These are phyloP conservation scores for Notolabrus celidotus DNA, from an alignment of 2,797 vertebrate species.

Conservation along the genomic window DNA sequence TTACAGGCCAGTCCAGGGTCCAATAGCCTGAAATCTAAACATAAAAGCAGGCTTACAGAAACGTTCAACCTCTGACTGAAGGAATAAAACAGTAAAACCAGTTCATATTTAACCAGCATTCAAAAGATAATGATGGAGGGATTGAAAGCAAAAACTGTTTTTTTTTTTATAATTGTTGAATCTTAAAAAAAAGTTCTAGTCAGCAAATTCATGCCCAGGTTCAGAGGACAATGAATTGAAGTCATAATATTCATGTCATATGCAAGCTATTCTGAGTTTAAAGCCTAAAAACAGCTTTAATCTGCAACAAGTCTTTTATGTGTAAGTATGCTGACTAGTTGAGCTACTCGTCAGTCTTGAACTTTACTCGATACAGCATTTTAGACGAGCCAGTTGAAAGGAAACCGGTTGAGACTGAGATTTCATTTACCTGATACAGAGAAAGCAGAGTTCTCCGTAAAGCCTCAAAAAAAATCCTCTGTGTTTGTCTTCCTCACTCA, in stretches of 20 bases:
- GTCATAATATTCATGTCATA: not conserved
- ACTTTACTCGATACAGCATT: not conserved
- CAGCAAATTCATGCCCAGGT: not conserved
- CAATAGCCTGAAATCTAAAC: constrained; percentile 34
- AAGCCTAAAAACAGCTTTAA: not conserved
- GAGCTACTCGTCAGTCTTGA: not conserved
- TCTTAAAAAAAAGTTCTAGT: not conserved
- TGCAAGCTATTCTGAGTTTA: not conserved
- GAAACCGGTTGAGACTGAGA: not conserved
- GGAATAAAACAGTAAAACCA: not conserved
- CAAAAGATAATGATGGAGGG: not conserved
- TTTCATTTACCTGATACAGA: not conserved
- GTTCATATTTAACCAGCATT: not conserved
- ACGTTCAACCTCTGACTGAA: not conserved
- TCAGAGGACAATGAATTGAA: too few species aligned
- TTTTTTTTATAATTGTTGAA: too few species aligned
- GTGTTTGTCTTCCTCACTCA: not conserved
- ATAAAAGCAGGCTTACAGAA: not conserved
- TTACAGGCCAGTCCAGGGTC: constrained; percentile 14
- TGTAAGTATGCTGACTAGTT: not conserved
- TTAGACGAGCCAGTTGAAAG: not conserved
- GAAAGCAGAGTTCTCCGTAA: too few species aligned
- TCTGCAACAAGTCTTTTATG: not conserved
- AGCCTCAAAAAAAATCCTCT: too few species aligned
- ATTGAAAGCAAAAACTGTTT: too few species aligned